Evolutionary conservation across 2,113 vertebrate genomes (phyloP), one percentile per base, ranked within the genome.

Genomic region (Laterallus jamaicensis): DNA sequence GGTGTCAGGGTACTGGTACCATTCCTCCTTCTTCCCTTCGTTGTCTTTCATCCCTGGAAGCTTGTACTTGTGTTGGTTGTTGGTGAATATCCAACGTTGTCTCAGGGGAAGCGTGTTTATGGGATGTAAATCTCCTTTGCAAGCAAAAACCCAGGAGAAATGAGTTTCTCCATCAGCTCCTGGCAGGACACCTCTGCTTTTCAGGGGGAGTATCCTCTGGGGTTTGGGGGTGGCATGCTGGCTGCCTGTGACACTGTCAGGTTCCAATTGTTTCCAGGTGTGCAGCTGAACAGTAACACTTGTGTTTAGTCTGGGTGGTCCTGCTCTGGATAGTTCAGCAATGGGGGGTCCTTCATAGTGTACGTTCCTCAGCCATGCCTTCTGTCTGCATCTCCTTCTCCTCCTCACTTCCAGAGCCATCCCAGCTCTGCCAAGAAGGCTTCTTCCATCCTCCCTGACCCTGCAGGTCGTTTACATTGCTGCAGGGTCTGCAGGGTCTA

Each of bases 391-490:
- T 29, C 29, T 67, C 15, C 42, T n/a, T n/a, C n/a, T 54, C 1
- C 12, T 58, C 50, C 9, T 67, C 47, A 3, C 6, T 26, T 7
- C 2, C 9, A 22, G 69, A 31, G 6, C 15, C 28, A 40, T 54
- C 0, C 4, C 50, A 2, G 7, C 8, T 44, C n/a, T 0, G 0
- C 5, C 24, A 47, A 24, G 56, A 14, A 10, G 25, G 21, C 15
- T 74, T 66, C 37, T 42, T 69, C 58, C 1, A 29, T 32, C 78
- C 40, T 76, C 63, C 40, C 52, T 37, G 52, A 13, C 9, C 70
- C 0, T 47, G 0, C 11, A 70, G 52, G 37, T 70, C 31, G 37
- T 88, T 62, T 3, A 24, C 66, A 1, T 59, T 32, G 92, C 90
- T 83, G 82, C 67, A 68, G 86, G 91, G 44, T 60, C 92, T 56